Conservation (phyloP, 2,888 invertebrate genomes). For the Operophtera brumata region DNA sequence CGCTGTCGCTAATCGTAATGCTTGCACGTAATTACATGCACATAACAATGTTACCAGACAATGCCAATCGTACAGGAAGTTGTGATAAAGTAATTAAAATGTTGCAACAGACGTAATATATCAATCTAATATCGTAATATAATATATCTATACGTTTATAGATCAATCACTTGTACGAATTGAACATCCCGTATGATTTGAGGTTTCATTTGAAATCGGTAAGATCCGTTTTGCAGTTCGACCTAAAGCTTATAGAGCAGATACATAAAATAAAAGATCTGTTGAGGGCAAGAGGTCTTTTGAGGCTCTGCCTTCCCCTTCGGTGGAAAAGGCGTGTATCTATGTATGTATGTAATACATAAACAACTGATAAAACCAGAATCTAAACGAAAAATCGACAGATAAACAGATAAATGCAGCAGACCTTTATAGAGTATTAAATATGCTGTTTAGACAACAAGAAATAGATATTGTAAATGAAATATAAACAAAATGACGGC, state of each 20-base stretch:
- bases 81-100: neutral
- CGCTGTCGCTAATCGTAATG: constrained; percentile 53
- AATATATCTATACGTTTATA: too few species aligned
- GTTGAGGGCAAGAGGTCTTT: too few species aligned
- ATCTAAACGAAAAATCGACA: neutral
- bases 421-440: neutral
- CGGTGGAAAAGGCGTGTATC: too few species aligned
- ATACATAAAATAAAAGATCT: neutral
- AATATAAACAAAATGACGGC: constrained; percentile 7
- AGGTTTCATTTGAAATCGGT: too few species aligned
- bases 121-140: too few species aligned
- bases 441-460: neutral
- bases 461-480: constrained; percentile 4
- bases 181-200: too few species aligned
- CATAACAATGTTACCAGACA: constrained; percentile 17
- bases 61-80: constrained; percentile 1
- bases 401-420: neutral
- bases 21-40: constrained; percentile 12
- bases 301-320: too few species aligned
- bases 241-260: neutral
- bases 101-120: neutral
- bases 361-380: too few species aligned
- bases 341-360: too few species aligned
- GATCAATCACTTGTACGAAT: too few species aligned
- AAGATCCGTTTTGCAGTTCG: too few species aligned